These are phyloP conservation scores for Gephyroberyx darwinii DNA, from an alignment of 2,797 vertebrate genomes.

Conservation along the genomic window DNA sequence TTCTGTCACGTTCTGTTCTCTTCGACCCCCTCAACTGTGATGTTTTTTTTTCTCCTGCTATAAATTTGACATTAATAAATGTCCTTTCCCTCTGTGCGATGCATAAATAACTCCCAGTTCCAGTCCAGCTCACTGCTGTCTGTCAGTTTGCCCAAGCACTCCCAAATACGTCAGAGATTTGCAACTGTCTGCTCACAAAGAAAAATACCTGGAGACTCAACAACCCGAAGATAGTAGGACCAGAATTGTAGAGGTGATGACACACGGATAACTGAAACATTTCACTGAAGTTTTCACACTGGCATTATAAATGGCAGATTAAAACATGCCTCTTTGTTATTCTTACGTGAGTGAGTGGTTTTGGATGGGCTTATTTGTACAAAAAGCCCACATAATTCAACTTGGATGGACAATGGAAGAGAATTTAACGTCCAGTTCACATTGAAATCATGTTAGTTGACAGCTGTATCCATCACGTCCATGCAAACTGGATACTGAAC, in stretches of 20 bases:
- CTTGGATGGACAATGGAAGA: conserved; percentile 47
- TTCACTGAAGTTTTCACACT: conserved; percentile 46
- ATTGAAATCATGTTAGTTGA: conserved; percentile 47
- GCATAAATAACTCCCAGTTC: conserved; percentile 61
- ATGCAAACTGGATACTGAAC: conserved; percentile 30
- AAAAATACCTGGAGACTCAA: conserved; percentile 57
- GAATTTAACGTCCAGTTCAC: conserved; percentile 35
- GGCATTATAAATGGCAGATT: conserved; percentile 46
- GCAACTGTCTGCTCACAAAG: conserved; percentile 51
- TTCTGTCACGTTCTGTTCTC: conserved; percentile 23
- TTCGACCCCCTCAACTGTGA: conserved; percentile 23
- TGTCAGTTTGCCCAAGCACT: conserved; percentile 63
- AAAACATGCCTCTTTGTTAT: conserved; percentile 51
- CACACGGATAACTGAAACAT: conserved; percentile 48
- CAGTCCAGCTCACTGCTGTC: conserved; percentile 59
- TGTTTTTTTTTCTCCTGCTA: conserved; percentile 34
- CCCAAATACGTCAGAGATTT: conserved; percentile 65
- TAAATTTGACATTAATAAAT: conserved; percentile 65
- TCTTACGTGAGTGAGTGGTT: conserved; percentile 50
- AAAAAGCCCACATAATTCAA: conserved; percentile 43
- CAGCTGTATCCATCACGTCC: conserved; percentile 53
- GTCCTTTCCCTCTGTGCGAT: conserved; percentile 45
- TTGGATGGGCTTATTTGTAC: conserved; percentile 23
- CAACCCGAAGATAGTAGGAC: conserved; percentile 41
- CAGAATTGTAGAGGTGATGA: conserved; percentile 56